A percentile compares a stretch with the other conserved stretches of the same genome.
phyloP scores from a whole-genome alignment of 1,140 invertebrate species.

The Mycetomoellerius zeteki region DNA sequence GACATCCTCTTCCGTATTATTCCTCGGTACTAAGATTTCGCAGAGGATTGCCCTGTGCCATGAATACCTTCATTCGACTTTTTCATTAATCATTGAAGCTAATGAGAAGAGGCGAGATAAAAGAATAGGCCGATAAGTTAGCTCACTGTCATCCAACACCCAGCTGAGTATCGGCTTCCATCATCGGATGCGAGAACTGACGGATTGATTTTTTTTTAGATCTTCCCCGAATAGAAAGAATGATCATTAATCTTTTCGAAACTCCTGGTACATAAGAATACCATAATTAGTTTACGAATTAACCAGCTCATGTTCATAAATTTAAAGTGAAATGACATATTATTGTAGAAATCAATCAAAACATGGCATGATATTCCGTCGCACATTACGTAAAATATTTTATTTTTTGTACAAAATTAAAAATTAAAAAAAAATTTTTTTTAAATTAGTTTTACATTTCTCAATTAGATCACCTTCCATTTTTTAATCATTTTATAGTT shows the following conservation, averaged over 20 bases:
- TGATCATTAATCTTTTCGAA: not conserved
- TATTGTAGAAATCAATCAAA: not conserved
- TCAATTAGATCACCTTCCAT: not conserved
- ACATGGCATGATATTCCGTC: not conserved
- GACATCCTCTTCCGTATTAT: not conserved
- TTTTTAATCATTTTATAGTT: no score
- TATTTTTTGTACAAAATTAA: not conserved
- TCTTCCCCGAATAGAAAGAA: not conserved
- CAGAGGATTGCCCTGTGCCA: not conserved
- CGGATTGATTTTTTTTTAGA: not conserved
- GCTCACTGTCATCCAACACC: conserved; percentile 17
- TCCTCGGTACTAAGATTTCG: not conserved
- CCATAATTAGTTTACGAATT: not conserved
- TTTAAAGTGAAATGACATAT: not conserved
- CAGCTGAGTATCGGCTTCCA: conserved; percentile 25
- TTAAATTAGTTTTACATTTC: not conserved
- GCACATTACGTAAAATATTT: not conserved
- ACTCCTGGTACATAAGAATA: not conserved
- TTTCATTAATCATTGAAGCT: not conserved
- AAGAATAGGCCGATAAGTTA: conserved; percentile 43
- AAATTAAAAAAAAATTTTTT: no score
- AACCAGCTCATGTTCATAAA: not conserved
- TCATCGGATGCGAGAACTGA: not conserved
- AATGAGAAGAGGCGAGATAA: not conserved
- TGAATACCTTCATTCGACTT: not conserved